Evolutionary conservation across 2,888 invertebrate genomes (phyloP).

Genomic region (Caprella mutica): DNA sequence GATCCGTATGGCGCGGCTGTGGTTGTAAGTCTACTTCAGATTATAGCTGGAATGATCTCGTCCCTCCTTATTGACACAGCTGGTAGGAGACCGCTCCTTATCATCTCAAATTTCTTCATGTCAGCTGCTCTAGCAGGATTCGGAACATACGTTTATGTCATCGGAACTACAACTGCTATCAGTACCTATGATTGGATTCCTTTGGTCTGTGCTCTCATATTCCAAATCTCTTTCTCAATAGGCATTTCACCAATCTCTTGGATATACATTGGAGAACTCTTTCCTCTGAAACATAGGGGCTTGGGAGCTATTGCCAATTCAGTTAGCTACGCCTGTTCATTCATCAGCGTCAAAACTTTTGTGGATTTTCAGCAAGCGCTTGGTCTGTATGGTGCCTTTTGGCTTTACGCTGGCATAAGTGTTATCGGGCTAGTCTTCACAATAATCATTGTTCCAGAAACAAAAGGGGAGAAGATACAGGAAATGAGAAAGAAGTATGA

Average conservation of each 20-base stretch:
- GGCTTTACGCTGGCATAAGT: slow-evolving; percentile 74
- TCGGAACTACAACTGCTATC: slow-evolving; percentile 11
- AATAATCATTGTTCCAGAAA: slow-evolving; percentile 75
- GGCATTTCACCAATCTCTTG: slow-evolving; percentile 81
- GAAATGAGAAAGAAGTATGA: slow-evolving; percentile 54
- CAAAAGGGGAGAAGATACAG: slow-evolving; percentile 76
- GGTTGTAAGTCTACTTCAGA: slow-evolving; percentile 48
- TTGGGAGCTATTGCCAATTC: slow-evolving; percentile 75
- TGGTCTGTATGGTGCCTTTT: slow-evolving; percentile 72
- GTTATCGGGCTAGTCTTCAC: slow-evolving; percentile 74
- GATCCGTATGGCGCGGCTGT: slow-evolving; percentile 72
- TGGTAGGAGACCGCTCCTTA: slow-evolving; percentile 67
- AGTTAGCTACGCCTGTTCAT: slow-evolving; percentile 75
- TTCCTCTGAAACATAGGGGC: slow-evolving; percentile 60
- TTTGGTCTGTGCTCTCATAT: slow-evolving; percentile 65
- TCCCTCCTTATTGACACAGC: slow-evolving; percentile 69
- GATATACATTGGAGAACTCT: slow-evolving; percentile 68
- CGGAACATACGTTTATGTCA: slow-evolving; percentile 62
- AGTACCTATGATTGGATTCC: slow-evolving; percentile 51
- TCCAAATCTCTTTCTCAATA: slow-evolving; percentile 70
- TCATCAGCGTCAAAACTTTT: slow-evolving; percentile 73
- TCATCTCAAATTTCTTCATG: slow-evolving; percentile 75
- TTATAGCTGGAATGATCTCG: slow-evolving; percentile 49
- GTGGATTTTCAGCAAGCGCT: slow-evolving; percentile 65
- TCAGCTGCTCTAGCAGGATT: slow-evolving; percentile 71